Evolutionary conservation across 2,888 invertebrate species (phyloP).

Genomic region (Synanthedon tipuliformis): DNA sequence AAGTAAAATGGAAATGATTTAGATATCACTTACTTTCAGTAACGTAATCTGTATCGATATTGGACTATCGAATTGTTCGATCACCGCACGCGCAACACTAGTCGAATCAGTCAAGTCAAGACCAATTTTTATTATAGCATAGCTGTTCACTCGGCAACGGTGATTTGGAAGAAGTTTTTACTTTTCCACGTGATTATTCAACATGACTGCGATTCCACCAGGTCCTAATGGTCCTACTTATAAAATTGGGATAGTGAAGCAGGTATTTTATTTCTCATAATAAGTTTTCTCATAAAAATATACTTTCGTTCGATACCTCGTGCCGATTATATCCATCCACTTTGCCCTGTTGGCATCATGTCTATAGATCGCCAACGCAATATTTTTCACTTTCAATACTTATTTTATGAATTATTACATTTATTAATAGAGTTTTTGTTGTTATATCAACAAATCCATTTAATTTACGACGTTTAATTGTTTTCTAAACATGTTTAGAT

Average conservation of each 20-base stretch:
- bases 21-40: too few species aligned
- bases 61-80: too few species aligned
- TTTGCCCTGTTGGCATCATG: conserved; percentile 59
- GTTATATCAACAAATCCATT: too few species aligned
- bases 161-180: too few species aligned
- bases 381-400: not conserved
- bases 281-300: conserved; percentile 14
- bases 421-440: too few species aligned
- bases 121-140: too few species aligned
- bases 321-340: conserved; percentile 30
- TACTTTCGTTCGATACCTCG: conserved; percentile 35
- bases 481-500: not conserved
- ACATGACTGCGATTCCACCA: conserved; percentile 58
- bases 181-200: conserved; percentile 13
- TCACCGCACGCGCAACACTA: too few species aligned
- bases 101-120: too few species aligned
- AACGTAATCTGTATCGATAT: too few species aligned
- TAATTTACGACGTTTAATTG: not conserved
- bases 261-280: conserved; percentile 43
- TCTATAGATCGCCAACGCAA: conserved; percentile 1
- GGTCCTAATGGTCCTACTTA: conserved; percentile 40
- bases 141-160: too few species aligned
- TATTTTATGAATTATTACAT: not conserved
- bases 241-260: conserved; percentile 59
- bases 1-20: too few species aligned